Evolutionary conservation across 2,888 invertebrate species (phyloP), one percentile per base, ranked within the genome.

Genomic region (Tetragonula carbonaria): DNA sequence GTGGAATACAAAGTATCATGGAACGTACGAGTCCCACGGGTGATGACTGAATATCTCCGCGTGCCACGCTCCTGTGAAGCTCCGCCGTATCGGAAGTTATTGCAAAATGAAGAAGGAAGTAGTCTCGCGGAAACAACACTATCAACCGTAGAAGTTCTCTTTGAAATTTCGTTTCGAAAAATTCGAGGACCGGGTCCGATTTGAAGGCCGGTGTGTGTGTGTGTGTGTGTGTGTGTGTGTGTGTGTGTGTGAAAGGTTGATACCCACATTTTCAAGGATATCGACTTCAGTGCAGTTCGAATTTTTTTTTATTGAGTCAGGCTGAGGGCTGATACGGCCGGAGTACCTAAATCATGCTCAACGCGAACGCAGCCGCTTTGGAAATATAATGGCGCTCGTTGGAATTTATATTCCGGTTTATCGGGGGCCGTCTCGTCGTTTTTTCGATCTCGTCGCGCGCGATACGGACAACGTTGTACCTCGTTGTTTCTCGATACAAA

Each of bases 1-100:
- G 77, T 81, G 89, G 92, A 93, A 93, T 93, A 93, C 93, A 91
- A 92, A 93, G 91, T 90, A 86, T 86, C 78, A 74, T 74, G 72
- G 77, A 77, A 74, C 79, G 87, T 87, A 89, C 90, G 88, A 89
- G 87, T 86, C 92, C 89, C 90, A 81, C 23, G 90, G 86, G 87
- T 45, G 76, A 74, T 53, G 80, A 53, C 68, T 51, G 75, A 67
- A 78, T 77, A 65, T 74, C 71, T 65, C 28, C 33, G 38, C 73
- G 33, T 67, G 38, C 11, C 33, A 50, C 72, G 59, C 18, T 68
- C 21, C 16, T 13, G 74, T 21, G 83, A 78, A 78, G 67, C 81
- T 62, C 51, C n/a, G 67, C 53, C 16, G 38, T 55, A 86, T 86
- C 75, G 74, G 63, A 80, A 86, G 80, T 88, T 88, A 82, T 80